Conservation (phyloP, 2,797 vertebrate genomes). For the Epinephelus awoara region DNA sequence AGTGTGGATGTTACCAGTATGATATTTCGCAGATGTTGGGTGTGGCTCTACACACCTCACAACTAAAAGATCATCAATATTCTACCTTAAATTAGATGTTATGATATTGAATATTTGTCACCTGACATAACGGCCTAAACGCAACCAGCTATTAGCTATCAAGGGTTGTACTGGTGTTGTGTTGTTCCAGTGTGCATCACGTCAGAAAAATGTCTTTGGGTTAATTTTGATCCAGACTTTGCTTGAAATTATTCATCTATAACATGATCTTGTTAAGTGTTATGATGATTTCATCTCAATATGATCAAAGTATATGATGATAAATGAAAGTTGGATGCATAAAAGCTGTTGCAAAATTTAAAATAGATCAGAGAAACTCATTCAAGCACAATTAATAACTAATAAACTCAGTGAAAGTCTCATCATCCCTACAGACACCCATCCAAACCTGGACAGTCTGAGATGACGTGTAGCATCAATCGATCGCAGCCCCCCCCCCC, state of each 20-base stretch:
- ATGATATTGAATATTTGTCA: too few species aligned
- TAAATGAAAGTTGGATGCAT: not conserved
- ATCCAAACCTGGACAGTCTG: not conserved
- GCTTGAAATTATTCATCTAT: not conserved
- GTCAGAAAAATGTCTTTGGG: not conserved
- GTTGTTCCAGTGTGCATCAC: not conserved
- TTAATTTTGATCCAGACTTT: not conserved
- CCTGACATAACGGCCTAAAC: too few species aligned
- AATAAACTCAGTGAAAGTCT: constrained; percentile 7
- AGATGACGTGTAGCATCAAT: constrained; percentile 31
- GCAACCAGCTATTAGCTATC: too few species aligned
- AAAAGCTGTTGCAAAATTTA: not conserved
- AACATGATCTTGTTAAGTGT: not conserved
- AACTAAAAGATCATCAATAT: too few species aligned
- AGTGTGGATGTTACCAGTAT: too few species aligned
- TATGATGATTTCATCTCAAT: not conserved
- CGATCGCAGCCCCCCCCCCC: constrained; percentile 35
- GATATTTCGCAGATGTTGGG: too few species aligned
- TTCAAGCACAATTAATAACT: not conserved
- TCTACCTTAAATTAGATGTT: too few species aligned
- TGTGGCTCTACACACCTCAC: too few species aligned
- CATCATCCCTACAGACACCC: not conserved
- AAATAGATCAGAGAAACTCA: not conserved
- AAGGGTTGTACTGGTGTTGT: too few species aligned
- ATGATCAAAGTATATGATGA: not conserved